Conservation (phyloP, 2,113 vertebrate species). For the Siphamia tubifer region DNA sequence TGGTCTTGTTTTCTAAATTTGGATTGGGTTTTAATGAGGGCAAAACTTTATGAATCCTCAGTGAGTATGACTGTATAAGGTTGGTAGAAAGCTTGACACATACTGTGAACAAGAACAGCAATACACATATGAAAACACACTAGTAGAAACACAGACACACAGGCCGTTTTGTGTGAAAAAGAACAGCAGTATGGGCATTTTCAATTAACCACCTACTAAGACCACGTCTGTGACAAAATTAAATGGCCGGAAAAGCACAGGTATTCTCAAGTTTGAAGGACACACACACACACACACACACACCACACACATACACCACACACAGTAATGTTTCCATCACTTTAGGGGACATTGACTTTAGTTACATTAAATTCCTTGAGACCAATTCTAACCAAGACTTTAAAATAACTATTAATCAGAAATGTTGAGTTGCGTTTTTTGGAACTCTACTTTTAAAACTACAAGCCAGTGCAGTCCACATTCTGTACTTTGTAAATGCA, state of each 20-base stretch:
- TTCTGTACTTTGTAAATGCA: too few species aligned
- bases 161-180: conserved; percentile 5
- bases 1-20: background rate
- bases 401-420: too few species aligned
- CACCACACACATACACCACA: too few species aligned
- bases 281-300: conserved; percentile 6
- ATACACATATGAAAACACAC: background rate
- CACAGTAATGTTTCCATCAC: background rate
- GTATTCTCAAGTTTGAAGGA: conserved; percentile 20
- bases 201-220: conserved; percentile 74
- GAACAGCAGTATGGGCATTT: conserved; percentile 61
- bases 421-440: too few species aligned
- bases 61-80: conserved; percentile 4
- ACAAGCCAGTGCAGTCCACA: too few species aligned
- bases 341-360: too few species aligned
- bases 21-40: conserved; percentile 25
- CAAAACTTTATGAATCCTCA: conserved; percentile 8
- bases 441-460: too few species aligned
- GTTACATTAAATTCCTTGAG: too few species aligned
- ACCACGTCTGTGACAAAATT: conserved; percentile 63
- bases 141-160: background rate
- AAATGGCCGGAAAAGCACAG: conserved; percentile 47
- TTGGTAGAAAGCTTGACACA: conserved; percentile 25
- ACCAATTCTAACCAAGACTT: too few species aligned
- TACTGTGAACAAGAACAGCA: conserved; percentile 36